Base-by-base conservation (phyloP, 2,888 invertebrate species). In the Sepioteuthis lessoniana region DNA sequence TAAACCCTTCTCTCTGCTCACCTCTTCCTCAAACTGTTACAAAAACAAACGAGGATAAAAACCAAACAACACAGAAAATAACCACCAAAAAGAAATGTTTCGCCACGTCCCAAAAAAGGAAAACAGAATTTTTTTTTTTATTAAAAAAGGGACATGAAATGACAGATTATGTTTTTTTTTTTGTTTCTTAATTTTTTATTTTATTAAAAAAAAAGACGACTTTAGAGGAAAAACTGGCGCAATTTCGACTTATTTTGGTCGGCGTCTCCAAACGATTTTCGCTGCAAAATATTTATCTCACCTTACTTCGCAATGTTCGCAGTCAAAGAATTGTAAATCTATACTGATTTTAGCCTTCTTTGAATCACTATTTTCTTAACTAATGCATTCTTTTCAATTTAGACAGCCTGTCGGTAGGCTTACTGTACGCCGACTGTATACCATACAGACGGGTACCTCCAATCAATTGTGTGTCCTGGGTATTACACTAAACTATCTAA, bases 1-100 rank as follows among this genome's bases (percentile, higher is more conserved):
- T 35, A n/a, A 35, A 76, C n/a, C n/a, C n/a, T n/a, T 76, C 76
- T n/a, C 76, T 35, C n/a, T 76, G 1, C 76, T 35, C 35, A 16
- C n/a, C 76, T 76, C 76, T 76, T n/a, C 76, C n/a, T 76, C 16
- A 76, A n/a, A 76, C 35, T 76, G 76, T 76, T 76, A 76, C 4
- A n/a, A 76, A 76, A 76, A 76, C 76, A 76, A 76, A 76, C n/a
- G 76, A 76, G 35, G n/a, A n/a, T 76, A 76, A 76, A 76, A 76
- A 76, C n/a, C 25, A 76, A 76, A 76, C n/a, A 76, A 35, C 76
- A 35, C 76, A n/a, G 76, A 76, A 76, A 76, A 76, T 76, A 76
- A 76, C n/a, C n/a, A 76, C n/a, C 35, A 76, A 76, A 76, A 76
- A 76, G 8, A 76, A 76, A 76, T 76, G 76, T 76, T 76, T 76